Base-by-base conservation (phyloP, 2,888 invertebrate genomes). In the Dynastes maya region DNA sequence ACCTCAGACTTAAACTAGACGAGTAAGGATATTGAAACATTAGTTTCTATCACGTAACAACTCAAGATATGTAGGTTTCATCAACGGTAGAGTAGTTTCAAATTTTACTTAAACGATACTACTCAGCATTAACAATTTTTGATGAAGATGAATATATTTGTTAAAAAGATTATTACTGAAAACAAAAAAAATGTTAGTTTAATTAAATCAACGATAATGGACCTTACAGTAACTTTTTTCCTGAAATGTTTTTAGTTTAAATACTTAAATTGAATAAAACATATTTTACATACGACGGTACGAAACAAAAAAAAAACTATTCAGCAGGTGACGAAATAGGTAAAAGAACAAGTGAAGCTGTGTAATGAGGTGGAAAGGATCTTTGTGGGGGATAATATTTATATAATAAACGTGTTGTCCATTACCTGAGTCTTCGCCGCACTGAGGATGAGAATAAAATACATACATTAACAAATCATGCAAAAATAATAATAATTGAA, bases 391-490 rank as follows among this genome's bases (percentile, higher is more conserved):
- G 45, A 82, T 63, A 81, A 78, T 51, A 68, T 68, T 68, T 49
- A 51, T 68, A 80, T 80, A 79, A 78, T 63, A 63, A 63, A 29
- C 79, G 71, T 77, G 78, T 79, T 80, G 82, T 81, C 83, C 82
- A 78, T 85, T 85, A 85, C 85, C 85, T 85, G 86, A 82, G 81
- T 81, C 80, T 81, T 82, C 81, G 83, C 81, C 81, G 83, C 81
- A 79, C 82, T 83, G 82, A 79, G 82, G 81, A 82, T 81, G 82
- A 82, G 81, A 81, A 80, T 80, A 78, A 75, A 72, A 74, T 80
- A 80, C 79, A 55, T 40, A 80, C 79, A 55, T 40, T 77, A 58
- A 58, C 51, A 53, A 68, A 16, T 58, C 40, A 67, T 63, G 68
- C 77, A 68, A 77, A 77, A 61, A 70, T 45, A 70, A 68, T 37